A percentile compares a stretch with the other conserved stretches of the same genome.
These are phyloP conservation scores for Euphydryas editha DNA, from an alignment of 2,888 invertebrate species.

Conservation along the genomic window DNA sequence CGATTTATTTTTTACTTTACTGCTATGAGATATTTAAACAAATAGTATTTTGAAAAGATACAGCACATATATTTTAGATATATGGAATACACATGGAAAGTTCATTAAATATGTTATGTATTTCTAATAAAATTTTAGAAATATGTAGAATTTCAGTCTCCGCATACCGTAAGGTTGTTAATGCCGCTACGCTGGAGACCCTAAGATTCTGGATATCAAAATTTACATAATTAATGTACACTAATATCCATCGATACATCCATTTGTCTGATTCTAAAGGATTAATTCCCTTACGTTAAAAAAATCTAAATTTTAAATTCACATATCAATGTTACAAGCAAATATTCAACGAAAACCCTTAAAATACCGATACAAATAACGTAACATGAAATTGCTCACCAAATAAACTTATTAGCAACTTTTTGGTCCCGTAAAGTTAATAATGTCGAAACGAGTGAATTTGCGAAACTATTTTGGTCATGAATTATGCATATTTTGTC, in stretches of 20 bases:
- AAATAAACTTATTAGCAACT: conserved; percentile 7
- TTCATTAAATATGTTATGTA: no score
- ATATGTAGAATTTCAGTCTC: no score
- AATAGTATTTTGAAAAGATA: no score
- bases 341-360: not conserved
- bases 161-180: no score
- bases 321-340: not conserved
- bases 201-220: no score
- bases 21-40: not conserved
- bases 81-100: no score
- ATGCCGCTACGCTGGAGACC: no score
- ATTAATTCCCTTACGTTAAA: not conserved
- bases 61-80: no score
- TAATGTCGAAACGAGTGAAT: conserved; percentile 25
- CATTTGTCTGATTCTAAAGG: no score
- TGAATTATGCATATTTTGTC: conserved; percentile 46
- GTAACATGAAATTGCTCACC: not conserved
- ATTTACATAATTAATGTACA: no score
- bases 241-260: no score
- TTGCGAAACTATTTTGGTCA: conserved; percentile 43
- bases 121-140: no score
- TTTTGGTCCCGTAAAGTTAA: conserved; percentile 9
- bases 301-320: not conserved
- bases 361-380: conserved; percentile 8
- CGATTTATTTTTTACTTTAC: not conserved